phyloP scores from a whole-genome alignment of 2,797 vertebrate genomes.

The Crenuchus spilurus region DNA sequence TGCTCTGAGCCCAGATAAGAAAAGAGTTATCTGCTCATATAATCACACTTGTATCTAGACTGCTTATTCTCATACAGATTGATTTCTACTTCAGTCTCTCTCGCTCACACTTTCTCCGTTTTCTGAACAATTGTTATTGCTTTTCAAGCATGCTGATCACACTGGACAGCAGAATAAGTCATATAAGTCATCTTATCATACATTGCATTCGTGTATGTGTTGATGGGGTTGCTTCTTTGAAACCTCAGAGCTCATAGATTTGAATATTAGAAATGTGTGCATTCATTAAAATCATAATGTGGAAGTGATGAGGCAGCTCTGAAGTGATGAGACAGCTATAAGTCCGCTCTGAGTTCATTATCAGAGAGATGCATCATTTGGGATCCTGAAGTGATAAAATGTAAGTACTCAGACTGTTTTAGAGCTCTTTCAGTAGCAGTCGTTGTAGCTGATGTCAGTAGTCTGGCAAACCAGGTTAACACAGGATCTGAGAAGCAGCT shows the following conservation, averaged over 20 bases:
- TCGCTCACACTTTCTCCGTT: background rate
- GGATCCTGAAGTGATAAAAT: background rate
- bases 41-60: background rate
- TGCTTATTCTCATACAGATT: background rate
- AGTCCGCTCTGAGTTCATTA: too few relatives aligned
- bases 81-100: background rate
- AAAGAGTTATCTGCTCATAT: background rate
- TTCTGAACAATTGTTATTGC: constrained; percentile 3
- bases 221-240: background rate
- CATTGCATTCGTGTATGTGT: background rate
- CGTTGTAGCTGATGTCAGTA: background rate
- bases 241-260: background rate
- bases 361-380: background rate
- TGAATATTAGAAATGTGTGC: background rate
- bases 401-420: background rate
- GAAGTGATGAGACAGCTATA: background rate
- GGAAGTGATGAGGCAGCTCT: background rate
- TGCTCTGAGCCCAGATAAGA: background rate
- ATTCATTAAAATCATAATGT: background rate
- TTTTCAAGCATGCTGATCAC: constrained; percentile 4
- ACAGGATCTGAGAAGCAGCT: background rate
- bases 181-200: background rate
- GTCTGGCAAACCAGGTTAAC: background rate
- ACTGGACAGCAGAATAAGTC: background rate
- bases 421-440: background rate